phyloP scores from a whole-genome alignment of 2,113 vertebrate genomes.

The Brachypteracias leptosomus region DNA sequence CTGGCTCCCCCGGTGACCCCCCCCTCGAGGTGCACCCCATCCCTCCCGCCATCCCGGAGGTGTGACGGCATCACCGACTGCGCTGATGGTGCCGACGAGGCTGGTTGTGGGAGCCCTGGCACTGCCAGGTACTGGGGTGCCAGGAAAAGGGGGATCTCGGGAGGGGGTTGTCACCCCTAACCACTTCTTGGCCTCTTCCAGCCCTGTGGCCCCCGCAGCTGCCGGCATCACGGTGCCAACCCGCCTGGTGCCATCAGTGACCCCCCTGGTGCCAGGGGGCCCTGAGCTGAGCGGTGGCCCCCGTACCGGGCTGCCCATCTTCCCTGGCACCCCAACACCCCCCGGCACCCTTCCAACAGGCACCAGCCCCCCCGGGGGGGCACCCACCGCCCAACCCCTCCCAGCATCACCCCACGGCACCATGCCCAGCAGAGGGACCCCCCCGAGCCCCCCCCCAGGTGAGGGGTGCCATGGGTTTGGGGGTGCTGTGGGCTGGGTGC shows the following conservation, averaged over 20 bases:
- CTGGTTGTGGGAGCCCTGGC: conserved; percentile 52
- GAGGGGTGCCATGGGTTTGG: neutral
- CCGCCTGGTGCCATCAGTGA: too few species aligned
- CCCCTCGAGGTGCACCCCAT: too few species aligned
- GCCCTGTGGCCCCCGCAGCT: neutral
- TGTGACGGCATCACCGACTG: conserved; percentile 76
- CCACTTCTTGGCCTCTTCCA: neutral
- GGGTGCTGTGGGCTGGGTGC: neutral
- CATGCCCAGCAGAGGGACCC: too few species aligned
- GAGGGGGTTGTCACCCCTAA: too few species aligned
- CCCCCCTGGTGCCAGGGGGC: neutral
- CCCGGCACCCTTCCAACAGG: neutral
- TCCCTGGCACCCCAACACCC: neutral
- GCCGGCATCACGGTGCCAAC: rapidly evolving
- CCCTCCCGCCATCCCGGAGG: neutral
- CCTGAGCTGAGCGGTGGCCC: neutral
- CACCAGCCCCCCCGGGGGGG: neutral
- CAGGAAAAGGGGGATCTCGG: neutral
- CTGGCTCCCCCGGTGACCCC: neutral
- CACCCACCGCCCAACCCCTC: neutral
- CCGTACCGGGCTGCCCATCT: neutral
- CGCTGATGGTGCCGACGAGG: conserved; percentile 76
- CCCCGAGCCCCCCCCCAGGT: neutral
- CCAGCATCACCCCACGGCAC: neutral
- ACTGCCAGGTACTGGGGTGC: conserved; percentile 10